phyloP scores from a whole-genome alignment of 2,888 invertebrate species.

The Nomada ferruginata region DNA sequence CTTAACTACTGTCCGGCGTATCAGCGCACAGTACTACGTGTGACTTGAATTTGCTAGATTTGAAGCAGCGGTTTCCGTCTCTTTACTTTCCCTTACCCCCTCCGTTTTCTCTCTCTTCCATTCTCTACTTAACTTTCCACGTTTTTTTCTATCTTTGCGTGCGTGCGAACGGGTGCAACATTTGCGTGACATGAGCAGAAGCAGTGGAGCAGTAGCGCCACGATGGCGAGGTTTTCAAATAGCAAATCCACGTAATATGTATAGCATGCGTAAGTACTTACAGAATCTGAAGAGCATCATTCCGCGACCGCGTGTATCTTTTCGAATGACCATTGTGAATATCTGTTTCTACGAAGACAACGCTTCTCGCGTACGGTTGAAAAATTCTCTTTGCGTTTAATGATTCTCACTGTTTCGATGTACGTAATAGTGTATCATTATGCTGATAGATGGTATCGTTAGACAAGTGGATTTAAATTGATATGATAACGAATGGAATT shows the following conservation, averaged over 20 bases:
- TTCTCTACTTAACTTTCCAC: not conserved
- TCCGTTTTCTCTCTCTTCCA: constrained; percentile 46
- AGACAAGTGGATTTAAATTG: not conserved
- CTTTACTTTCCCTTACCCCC: constrained; percentile 70
- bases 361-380: not conserved
- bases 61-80: not conserved
- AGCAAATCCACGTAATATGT: not conserved
- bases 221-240: not conserved
- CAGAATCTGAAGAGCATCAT: not conserved
- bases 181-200: constrained; percentile 16
- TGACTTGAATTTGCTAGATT: constrained; percentile 11
- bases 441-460: not conserved
- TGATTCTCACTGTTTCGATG: not conserved
- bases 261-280: constrained; percentile 33
- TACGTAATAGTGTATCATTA: too few relatives aligned
- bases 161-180: not conserved
- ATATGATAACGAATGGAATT: not conserved
- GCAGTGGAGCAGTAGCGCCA: not conserved
- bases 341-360: not conserved
- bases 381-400: too few relatives aligned
- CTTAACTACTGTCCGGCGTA: constrained; percentile 3
- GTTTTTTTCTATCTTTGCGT: not conserved
- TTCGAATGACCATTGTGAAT: not conserved
- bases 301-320: not conserved
- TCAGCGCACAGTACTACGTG: constrained; percentile 13